Percentiles rank a stretch among this genome's conserved stretches.
These are phyloP conservation scores for Apis laboriosa DNA, from an alignment of 1,140 invertebrate species.

Conservation along the genomic window DNA sequence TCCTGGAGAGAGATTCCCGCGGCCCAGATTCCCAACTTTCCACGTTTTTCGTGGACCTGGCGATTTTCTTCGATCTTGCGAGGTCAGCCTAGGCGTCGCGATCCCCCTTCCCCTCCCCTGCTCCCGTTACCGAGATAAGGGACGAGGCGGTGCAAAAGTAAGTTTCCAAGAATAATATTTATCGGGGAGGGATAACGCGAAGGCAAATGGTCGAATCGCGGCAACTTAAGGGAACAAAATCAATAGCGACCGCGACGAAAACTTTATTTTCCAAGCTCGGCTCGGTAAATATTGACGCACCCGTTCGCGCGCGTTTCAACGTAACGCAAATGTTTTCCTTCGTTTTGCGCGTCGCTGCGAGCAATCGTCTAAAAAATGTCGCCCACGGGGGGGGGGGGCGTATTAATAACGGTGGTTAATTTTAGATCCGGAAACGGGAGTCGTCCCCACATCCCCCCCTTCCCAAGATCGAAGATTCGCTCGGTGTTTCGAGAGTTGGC, in stretches of 20 bases:
- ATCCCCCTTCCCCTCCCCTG: too few species aligned
- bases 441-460: too few species aligned
- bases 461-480: too few species aligned
- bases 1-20: not conserved
- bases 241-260: slow-evolving; percentile 21
- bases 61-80: not conserved
- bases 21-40: not conserved
- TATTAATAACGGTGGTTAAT: too few species aligned
- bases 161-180: slow-evolving; percentile 15
- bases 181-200: not conserved
- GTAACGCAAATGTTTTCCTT: slow-evolving; percentile 20
- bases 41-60: not conserved
- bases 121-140: not conserved
- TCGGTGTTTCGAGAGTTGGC: not conserved
- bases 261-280: slow-evolving; percentile 23
- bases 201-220: not conserved
- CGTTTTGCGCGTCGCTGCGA: not conserved
- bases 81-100: not conserved
- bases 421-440: too few species aligned
- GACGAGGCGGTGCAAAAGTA: not conserved
- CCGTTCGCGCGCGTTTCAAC: not conserved
- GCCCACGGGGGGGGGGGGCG: too few species aligned
- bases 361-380: not conserved
- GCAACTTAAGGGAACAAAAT: slow-evolving; percentile 14
- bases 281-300: slow-evolving; percentile 17